Evolutionary conservation across 2,888 invertebrate genomes (phyloP), one percentile per base, ranked within the genome.

Genomic region (Acanthosepion esculentum): DNA sequence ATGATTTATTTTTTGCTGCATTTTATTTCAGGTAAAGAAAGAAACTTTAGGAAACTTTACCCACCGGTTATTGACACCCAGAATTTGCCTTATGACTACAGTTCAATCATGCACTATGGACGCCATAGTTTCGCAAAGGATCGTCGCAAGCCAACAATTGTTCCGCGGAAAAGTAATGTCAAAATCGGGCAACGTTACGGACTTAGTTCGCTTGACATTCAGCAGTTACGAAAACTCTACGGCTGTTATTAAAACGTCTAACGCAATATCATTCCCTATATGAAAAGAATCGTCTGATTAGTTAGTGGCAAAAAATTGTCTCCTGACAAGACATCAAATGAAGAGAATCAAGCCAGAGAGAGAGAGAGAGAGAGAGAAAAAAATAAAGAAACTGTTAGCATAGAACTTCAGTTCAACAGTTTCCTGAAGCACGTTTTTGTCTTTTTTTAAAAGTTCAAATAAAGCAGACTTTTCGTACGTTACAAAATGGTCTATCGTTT

Each of bases 61-160:
- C 94, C 95, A 18, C 95, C 95, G 64, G 41, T 94, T 23, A 95
- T 96, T 64, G 96, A 96, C 91, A 95, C 95, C 78, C 95, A 96
- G 48, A 96, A 96, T 64, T 95, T 95, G 91, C 98, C 98, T 95
- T 98, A 98, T 96, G 98, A 98, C 97, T 98, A 98, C 96, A 98
- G 98, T 95, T 98, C 98, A n/a, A 98, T 98, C 50, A 98, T 98
- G 98, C 98, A 98, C 97, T 98, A 98, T 96, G 97, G 97, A 95
- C 97, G 97, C 26, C 97, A 97, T 95, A 98, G 98, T 29, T 98
- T 98, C 96, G 97, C 98, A 94, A 97, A 97, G 41, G 98, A 98
- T 96, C 95, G 96, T 92, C 97, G 97, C 29, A 97, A 97, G 95
- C 97, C 97, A 48, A 98, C 98, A 3, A 98, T 98, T 94, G 97